A percentile compares a stretch with the other conserved stretches of the same genome.
Evolutionary conservation across 1,140 invertebrate species (phyloP).

Genomic region (Anastrepha obliqua): DNA sequence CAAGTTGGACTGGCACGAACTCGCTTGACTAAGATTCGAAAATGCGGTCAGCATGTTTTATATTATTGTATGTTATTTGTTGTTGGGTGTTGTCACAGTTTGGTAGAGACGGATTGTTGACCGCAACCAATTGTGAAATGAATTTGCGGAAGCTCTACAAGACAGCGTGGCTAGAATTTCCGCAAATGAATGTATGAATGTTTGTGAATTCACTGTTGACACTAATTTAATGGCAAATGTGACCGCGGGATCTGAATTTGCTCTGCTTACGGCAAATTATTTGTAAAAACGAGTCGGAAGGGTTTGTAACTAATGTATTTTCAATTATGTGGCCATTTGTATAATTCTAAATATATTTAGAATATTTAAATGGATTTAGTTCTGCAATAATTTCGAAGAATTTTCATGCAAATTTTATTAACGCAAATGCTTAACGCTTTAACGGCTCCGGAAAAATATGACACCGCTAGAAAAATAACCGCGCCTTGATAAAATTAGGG

Average conservation of each 20-base stretch:
- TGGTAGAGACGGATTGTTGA: background rate
- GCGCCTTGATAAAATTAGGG: no score
- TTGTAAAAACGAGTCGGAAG: no score
- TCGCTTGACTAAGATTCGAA: background rate
- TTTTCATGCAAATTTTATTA: no score
- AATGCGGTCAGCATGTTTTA: constrained; percentile 3
- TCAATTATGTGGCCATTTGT: no score
- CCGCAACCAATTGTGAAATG: background rate
- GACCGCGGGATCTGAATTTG: background rate
- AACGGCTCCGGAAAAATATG: no score
- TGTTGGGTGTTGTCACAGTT: constrained; percentile 29
- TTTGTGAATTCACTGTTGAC: background rate
- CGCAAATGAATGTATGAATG: background rate
- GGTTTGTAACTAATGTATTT: no score
- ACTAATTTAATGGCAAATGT: background rate
- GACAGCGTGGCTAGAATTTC: constrained; percentile 8
- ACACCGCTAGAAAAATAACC: no score
- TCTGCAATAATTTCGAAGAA: no score
- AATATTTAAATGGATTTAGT: no score
- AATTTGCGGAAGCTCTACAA: constrained; percentile 1
- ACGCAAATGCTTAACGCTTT: no score
- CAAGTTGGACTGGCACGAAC: background rate
- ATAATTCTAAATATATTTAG: no score
- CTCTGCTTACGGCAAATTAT: no score
- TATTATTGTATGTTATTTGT: background rate